Base-by-base conservation (phyloP, 1,140 invertebrate species). In the Lepidostoma basale region DNA sequence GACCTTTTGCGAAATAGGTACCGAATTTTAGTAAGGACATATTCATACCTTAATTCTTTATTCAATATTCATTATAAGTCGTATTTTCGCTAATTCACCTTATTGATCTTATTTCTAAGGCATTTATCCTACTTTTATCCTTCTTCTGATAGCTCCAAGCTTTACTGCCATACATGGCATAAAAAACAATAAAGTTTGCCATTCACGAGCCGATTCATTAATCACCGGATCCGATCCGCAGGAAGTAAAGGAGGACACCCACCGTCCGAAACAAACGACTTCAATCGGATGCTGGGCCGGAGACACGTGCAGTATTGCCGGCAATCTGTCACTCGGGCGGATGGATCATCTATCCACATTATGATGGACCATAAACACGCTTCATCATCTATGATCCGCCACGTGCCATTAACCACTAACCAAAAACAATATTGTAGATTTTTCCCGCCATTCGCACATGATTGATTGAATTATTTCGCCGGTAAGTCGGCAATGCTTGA, bases 281-380 rank as follows among this genome's bases (percentile, higher is more conserved):
- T 23, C 54, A 59, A 59, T 39, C 54, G 54, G 54, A 59, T 39
- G 54, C 30, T 6, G 54, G 14, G 52, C 30, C 14, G 14, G 36
- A 22, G 26, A 59, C 54, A 39, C 54, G 54, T 59, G 30, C 30
- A 59, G 6, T 6, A 12, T 10, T 36, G 30, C 30, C 20, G 12
- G 40, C 54, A 59, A 59, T 39, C 30, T 59, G 54, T 59, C 54
- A 40, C 8, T 12, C 14, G 23, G 54, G 40, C 30, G 30, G 22
- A 39, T 39, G 40, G 54, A 59, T 59, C 54, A 59, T 59, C 54
- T 20, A 40, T 59, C 54, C 40, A 40, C 54, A 59, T 59, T 40
- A 59, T 25, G 30, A 59, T 59, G 36, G 54, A 59, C 54, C 54
- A 59, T 59, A 59, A 59, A 59, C 54, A 59, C 54, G 54, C 54